Percentiles rank a stretch among this genome's conserved stretches.
Evolutionary conservation across 2,797 vertebrate species (phyloP).

Genomic region (Gymnoscopelus braueri): DNA sequence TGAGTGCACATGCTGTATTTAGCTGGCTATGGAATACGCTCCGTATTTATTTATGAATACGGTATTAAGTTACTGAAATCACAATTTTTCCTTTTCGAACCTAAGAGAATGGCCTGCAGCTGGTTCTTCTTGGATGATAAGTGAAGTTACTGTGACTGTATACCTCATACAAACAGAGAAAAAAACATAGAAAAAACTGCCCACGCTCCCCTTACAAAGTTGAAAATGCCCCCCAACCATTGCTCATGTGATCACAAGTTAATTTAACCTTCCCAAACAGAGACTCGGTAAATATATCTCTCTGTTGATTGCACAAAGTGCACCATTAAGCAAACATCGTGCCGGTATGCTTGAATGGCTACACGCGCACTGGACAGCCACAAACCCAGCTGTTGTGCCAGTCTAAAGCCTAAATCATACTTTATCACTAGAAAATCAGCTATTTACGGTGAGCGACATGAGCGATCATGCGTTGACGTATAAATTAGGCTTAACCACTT

Average conservation of each 20-base stretch:
- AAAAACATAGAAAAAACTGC: too few relatives aligned
- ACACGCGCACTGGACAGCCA: background rate
- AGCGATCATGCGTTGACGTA: too few relatives aligned
- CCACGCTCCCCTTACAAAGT: slow-evolving; percentile 27
- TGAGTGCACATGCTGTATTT: background rate
- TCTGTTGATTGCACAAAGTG: background rate
- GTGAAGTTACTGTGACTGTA: too few relatives aligned
- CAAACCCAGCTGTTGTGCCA: background rate
- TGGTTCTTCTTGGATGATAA: too few relatives aligned
- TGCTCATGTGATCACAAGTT: slow-evolving; percentile 35
- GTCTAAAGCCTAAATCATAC: background rate
- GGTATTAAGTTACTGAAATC: too few relatives aligned
- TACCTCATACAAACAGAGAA: too few relatives aligned
- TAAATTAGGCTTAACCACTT: too few relatives aligned
- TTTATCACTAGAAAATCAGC: too few relatives aligned
- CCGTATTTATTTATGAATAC: background rate
- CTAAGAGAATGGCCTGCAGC: too few relatives aligned
- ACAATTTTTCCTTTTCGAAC: too few relatives aligned
- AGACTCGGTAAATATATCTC: slow-evolving; percentile 1
- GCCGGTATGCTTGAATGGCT: background rate
- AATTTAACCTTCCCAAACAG: slow-evolving; percentile 24
- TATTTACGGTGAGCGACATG: too few relatives aligned
- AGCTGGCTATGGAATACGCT: background rate
- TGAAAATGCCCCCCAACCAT: slow-evolving; percentile 32
- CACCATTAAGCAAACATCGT: background rate